Percentiles rank a stretch among this genome's conserved stretches.
Conservation (phyloP, 2,888 invertebrate species). For the Drosophila mayaguana region DNA sequence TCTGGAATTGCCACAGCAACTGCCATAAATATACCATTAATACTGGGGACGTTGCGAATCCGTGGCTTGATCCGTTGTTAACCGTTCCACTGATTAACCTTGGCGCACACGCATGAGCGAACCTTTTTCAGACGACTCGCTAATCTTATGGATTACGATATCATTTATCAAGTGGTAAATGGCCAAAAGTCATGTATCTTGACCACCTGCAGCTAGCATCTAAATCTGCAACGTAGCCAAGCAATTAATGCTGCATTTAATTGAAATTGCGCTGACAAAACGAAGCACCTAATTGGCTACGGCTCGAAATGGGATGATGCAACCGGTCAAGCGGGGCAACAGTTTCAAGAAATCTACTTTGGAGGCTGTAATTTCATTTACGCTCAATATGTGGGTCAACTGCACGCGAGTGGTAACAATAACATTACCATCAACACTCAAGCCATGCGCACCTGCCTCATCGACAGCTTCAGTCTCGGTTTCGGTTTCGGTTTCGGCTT, state of each 20-base stretch:
- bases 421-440: conserved; percentile 69
- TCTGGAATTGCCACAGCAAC: conserved; percentile 44
- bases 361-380: conserved; percentile 66
- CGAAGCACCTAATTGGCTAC: conserved; percentile 55
- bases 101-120: conserved; percentile 33
- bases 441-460: conserved; percentile 36
- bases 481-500: background rate
- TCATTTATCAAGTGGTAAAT: conserved; percentile 24
- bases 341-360: conserved; percentile 59
- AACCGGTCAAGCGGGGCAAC: conserved; percentile 38
- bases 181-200: conserved; percentile 28
- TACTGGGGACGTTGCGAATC: conserved; percentile 24
- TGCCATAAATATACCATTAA: conserved; percentile 65
- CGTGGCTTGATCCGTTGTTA: conserved; percentile 42
- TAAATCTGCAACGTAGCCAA: conserved; percentile 36
- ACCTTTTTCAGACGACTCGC: conserved; percentile 33
- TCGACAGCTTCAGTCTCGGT: background rate
- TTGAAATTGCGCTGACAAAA: conserved; percentile 65
- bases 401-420: conserved; percentile 67
- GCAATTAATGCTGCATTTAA: conserved; percentile 67
- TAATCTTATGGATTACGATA: conserved; percentile 30
- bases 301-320: conserved; percentile 53
- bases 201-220: conserved; percentile 45
- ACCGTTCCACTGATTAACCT: conserved; percentile 54
- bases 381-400: conserved; percentile 73